Conservation (phyloP, 2,797 vertebrate genomes). For the Etheostoma nigrum region DNA sequence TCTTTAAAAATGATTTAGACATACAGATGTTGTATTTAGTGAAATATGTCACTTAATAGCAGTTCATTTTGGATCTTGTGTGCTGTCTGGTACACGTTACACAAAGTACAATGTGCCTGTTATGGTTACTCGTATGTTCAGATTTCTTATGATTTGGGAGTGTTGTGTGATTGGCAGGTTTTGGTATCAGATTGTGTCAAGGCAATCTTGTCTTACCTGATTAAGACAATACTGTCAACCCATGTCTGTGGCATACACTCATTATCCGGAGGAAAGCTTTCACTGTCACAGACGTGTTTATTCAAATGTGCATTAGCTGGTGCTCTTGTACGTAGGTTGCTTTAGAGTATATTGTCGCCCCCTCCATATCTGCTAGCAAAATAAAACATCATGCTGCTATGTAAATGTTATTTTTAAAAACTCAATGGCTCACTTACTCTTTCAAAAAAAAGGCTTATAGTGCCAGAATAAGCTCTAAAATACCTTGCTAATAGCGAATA, state of each 20-base stretch:
- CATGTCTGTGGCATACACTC: neutral
- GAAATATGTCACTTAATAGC: neutral
- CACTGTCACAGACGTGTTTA: neutral
- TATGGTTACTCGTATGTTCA: neutral
- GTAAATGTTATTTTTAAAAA: neutral
- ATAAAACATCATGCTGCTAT: neutral
- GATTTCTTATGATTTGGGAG: neutral
- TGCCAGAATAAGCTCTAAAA: neutral
- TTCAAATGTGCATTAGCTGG: neutral
- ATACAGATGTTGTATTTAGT: neutral
- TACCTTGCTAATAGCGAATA: neutral
- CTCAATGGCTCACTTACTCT: neutral
- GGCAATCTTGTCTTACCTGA: slow-evolving; percentile 6
- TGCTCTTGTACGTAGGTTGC: neutral
- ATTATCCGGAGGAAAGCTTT: too few relatives aligned
- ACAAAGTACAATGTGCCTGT: neutral
- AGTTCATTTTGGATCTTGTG: neutral
- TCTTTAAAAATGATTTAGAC: neutral
- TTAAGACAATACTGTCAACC: neutral
- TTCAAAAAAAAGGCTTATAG: neutral
- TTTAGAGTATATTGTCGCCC: neutral
- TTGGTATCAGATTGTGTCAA: neutral
- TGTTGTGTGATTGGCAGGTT: slow-evolving; percentile 15
- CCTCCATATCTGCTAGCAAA: neutral
- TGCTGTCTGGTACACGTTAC: neutral